Percentiles rank a stretch among this genome's conserved stretches.
These are phyloP conservation scores for Crotalus horridus DNA, from an alignment of 2,113 vertebrate genomes.

Conservation along the genomic window DNA sequence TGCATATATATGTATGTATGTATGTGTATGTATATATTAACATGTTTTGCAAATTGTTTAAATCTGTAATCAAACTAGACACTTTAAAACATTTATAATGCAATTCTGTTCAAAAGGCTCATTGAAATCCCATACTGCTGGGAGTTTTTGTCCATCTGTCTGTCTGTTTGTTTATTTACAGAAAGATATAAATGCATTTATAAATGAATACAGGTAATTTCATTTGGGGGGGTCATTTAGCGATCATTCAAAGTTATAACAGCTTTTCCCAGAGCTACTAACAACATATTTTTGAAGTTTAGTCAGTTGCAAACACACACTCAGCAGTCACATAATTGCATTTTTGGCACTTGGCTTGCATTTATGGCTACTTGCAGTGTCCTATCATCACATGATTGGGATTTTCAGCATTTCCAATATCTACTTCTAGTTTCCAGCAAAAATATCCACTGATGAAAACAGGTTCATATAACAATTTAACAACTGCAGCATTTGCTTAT, in stretches of 20 bases:
- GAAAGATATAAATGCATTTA: background rate
- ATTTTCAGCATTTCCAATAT: too few species aligned
- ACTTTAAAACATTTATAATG: background rate
- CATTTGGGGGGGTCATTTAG: background rate
- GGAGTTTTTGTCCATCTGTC: background rate
- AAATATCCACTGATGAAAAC: background rate
- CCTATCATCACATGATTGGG: background rate
- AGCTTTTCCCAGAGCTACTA: background rate
- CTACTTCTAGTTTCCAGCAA: too few species aligned
- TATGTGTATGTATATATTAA: too few species aligned
- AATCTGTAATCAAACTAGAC: background rate
- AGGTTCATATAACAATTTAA: background rate
- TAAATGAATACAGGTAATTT: background rate
- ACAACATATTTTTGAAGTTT: background rate
- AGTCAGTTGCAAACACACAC: background rate
- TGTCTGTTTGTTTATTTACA: background rate
- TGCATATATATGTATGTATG: too few species aligned
- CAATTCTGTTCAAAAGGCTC: background rate
- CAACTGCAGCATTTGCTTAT: background rate
- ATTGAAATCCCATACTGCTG: background rate
- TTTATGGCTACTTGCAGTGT: background rate
- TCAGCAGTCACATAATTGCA: background rate
- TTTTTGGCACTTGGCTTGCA: background rate
- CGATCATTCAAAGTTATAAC: background rate
- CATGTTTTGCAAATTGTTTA: background rate